phyloP scores from a whole-genome alignment of 2,113 vertebrate genomes.

The Aegithalos caudatus region DNA sequence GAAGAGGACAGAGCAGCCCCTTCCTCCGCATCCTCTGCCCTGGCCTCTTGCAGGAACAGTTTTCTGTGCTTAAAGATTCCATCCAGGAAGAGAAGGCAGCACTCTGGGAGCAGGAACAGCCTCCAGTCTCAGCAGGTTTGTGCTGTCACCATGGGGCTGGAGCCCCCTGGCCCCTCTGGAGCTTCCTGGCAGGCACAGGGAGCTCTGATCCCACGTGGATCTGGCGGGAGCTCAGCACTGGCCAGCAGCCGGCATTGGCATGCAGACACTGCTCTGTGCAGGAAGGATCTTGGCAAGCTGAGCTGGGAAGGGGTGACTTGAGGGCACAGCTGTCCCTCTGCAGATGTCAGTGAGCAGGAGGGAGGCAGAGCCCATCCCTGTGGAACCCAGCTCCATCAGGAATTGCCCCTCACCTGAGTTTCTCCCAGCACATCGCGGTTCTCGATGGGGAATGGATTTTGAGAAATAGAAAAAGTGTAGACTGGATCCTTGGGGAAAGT shows the following conservation, averaged over 20 bases:
- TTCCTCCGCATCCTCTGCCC: background rate
- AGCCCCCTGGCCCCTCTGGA: background rate
- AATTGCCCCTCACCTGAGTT: slow-evolving; percentile 81
- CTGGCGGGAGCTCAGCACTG: accelerated
- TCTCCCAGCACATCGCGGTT: slow-evolving; percentile 93
- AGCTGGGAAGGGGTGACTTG: background rate
- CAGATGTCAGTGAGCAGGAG: background rate
- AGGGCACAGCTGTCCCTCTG: background rate
- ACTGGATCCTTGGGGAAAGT: slow-evolving; percentile 98
- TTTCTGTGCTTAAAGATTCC: background rate
- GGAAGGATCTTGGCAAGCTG: background rate
- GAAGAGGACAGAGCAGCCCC: background rate
- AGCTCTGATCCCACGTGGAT: accelerated
- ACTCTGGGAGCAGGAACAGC: background rate
- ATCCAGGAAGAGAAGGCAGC: background rate
- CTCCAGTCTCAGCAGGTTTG: background rate
- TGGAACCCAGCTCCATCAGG: accelerated
- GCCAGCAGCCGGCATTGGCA: background rate
- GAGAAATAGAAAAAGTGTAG: slow-evolving; percentile 91
- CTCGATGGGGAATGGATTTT: slow-evolving; percentile 92
- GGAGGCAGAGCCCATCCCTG: accelerated
- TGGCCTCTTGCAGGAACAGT: background rate
- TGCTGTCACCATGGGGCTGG: background rate
- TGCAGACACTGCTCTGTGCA: background rate
- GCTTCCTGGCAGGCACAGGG: background rate